Base-by-base conservation (phyloP, 2,113 vertebrate species). In the Osmerus mordax region DNA sequence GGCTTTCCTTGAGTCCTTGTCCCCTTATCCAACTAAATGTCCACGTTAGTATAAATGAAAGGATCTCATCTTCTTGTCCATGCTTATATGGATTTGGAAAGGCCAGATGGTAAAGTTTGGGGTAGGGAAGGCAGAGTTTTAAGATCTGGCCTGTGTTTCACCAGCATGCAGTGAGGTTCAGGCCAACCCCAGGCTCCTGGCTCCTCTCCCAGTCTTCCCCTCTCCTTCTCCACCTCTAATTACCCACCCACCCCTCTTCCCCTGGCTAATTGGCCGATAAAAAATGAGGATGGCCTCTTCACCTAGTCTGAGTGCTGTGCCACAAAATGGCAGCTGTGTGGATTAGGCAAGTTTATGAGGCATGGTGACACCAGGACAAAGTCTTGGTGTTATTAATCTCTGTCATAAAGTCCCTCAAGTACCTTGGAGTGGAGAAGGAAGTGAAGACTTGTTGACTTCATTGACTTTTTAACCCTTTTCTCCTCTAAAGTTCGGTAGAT, bases 261-360 rank as follows among this genome's bases (percentile, higher is more conserved):
- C 82, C 82, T 72, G 83, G 82, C 81, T 89, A 90, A 91, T 89
- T 90, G 87, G 85, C 78, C 81, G 78, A 85, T 88, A 90, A 89
- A 90, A 88, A 88, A 89, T 73, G 84, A 89, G 84, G 76, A 88
- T 84, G 87, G 81, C 86, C 87, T 85, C 87, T 86, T 87, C 88
- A 88, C 87, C 81, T 85, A 78, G 84, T 66, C 80, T 3, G 47
- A 84, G 79, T 81, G 82, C 83, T 81, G 81, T 83, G 86, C 82
- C 87, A 87, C 84, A 78, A 81, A 84, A 86, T 75, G 81, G 84
- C 83, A 76, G 81, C 64, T 74, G 76, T 74, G 80, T 83, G 84
- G 84, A 87, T 84, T 86, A 86, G 81, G 78, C 36, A 41, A 77
- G 77, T 70, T 86, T 89, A 86, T 87, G 87, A 84, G 78, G 80